Evolutionary conservation across 2,888 invertebrate species (phyloP).

Genomic region (Flexamia atlantica): DNA sequence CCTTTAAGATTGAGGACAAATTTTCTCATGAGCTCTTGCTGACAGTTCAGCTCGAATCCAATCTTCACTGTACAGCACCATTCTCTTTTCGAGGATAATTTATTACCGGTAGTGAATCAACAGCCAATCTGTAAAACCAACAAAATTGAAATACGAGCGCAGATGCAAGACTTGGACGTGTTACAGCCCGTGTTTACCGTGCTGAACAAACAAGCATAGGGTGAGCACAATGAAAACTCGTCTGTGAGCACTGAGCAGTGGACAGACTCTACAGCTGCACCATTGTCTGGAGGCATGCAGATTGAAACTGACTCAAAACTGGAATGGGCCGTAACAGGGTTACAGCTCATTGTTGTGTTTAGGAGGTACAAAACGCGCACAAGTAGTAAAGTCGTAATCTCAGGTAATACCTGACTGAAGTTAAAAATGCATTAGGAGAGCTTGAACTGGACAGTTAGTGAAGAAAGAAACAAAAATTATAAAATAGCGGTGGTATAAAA

Average conservation of each 20-base stretch:
- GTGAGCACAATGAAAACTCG: constrained; percentile 11
- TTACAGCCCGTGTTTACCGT: constrained; percentile 13
- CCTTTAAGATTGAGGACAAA: too few relatives aligned
- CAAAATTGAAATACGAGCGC: constrained; percentile 24
- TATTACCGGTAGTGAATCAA: background rate
- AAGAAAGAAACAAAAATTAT: too few relatives aligned
- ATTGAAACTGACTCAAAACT: constrained; percentile 27
- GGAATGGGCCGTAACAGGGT: constrained; percentile 23
- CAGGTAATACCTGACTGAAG: too few relatives aligned
- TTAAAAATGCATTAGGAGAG: too few relatives aligned
- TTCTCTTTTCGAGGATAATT: background rate
- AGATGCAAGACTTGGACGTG: background rate
- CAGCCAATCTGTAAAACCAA: constrained; percentile 4
- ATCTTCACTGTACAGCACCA: too few relatives aligned
- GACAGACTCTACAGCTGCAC: background rate
- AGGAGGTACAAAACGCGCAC: background rate
- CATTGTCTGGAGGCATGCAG: background rate
- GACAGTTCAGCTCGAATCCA: too few relatives aligned
- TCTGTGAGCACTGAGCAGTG: constrained; percentile 2
- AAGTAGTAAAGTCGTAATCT: too few relatives aligned
- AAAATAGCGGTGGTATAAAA: too few relatives aligned
- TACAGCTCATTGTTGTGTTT: constrained; percentile 11
- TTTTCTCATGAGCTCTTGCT: too few relatives aligned
- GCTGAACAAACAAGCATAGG: constrained; percentile 6
- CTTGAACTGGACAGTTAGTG: too few relatives aligned